Base-by-base conservation (phyloP, 2,797 vertebrate genomes). In the Lacerta agilis region DNA sequence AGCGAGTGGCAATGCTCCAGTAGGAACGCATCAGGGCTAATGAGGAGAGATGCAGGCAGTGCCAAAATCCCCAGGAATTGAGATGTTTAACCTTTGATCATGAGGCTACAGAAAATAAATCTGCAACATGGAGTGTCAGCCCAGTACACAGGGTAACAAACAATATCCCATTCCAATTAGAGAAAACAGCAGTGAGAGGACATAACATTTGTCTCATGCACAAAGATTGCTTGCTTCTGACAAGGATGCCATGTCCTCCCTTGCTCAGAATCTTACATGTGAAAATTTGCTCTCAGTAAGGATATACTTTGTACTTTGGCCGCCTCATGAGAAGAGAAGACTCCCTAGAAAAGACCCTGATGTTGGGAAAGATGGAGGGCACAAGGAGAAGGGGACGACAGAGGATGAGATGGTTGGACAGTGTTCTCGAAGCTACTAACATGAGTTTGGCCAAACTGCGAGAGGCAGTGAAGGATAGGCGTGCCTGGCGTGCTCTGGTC, bases 241-340 rank as follows among this genome's bases (percentile, higher is more conserved):
- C 38, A 71, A 86, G 25, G 33, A 4, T 41, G 38, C 27, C 0
- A 0, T 3, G 8, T 79, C 1, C 20, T 90, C 80, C 29, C 61
- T 0, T 0, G 33, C 29, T 0, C 79, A 33, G 1, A 25, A 77
- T 6, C 17, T 78, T 58, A 76, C 33, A 1, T 66, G 78, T 91
- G 91, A 36, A 49, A 87, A 89, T 87, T 83, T 76, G 13, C 88
- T 85, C 79, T 85, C 77, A 86, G 25, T 23, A 61, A 75, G 76
- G 75, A 43, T 0, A 0, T 66, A 79, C 55, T 72, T 86, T 33
- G 33, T 33, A 33, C 33, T 33, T 33, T 33, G 33, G 33, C 33
- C 33, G 33, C 33, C 33, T 33, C 33, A 33, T 33, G 33, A 33
- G 33, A 33, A 33, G 33, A 33, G 33, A 33, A 33, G 33, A 33